Percentiles rank a stretch among this genome's conserved stretches.
phyloP scores from a whole-genome alignment of 2,113 vertebrate genomes.

The Bufo bufo region DNA sequence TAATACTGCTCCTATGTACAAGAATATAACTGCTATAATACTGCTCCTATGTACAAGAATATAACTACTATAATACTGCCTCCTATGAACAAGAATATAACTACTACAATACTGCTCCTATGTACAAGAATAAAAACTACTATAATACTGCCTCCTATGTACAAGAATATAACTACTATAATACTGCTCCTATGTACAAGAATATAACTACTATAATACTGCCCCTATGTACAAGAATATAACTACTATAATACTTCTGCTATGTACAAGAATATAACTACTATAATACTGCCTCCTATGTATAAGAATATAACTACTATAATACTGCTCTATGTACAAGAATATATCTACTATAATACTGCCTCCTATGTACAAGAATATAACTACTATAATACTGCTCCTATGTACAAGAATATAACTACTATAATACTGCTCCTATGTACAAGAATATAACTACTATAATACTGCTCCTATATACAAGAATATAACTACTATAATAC shows the following conservation, averaged over 20 bases:
- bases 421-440: background rate
- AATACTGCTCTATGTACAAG: background rate
- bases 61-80: background rate
- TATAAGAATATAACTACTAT: background rate
- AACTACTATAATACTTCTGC: background rate
- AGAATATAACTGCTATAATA: constrained; percentile 6
- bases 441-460: constrained; percentile 7
- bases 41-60: background rate
- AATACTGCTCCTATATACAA: background rate
- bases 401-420: constrained; percentile 2
- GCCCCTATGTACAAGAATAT: background rate
- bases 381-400: background rate
- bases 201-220: constrained; percentile 6
- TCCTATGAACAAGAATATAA: background rate
- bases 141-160: no score
- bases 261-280: background rate
- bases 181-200: background rate
- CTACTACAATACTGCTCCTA: background rate
- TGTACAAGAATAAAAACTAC: no score
- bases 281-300: background rate
- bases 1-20: background rate
- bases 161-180: background rate
- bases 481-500: no score
- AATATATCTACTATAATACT: constrained; percentile 7
- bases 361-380: background rate